These are phyloP conservation scores for Drosophila koepferae DNA, from an alignment of 2,888 invertebrate genomes.

Conservation along the genomic window DNA sequence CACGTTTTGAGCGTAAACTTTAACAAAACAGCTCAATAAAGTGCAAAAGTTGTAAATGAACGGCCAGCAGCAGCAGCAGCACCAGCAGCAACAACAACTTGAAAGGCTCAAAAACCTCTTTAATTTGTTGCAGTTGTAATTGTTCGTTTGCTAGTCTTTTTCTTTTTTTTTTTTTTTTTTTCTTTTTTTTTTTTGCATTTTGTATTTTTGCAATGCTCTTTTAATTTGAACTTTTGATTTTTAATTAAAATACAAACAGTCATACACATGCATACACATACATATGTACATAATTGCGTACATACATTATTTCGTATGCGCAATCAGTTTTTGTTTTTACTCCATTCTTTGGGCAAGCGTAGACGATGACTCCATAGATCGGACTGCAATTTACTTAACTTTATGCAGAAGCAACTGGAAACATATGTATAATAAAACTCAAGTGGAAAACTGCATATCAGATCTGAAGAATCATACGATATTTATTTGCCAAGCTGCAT, in stretches of 20 bases:
- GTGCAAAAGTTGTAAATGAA: slow-evolving; percentile 58
- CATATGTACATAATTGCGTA: slow-evolving; percentile 18
- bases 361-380: slow-evolving; percentile 3
- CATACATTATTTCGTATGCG: slow-evolving; percentile 37
- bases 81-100: slow-evolving; percentile 6
- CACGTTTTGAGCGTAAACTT: slow-evolving; percentile 64
- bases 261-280: slow-evolving; percentile 13
- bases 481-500: background rate
- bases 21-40: slow-evolving; percentile 68
- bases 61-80: background rate
- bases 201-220: slow-evolving; percentile 64
- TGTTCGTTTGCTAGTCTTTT: slow-evolving; percentile 21
- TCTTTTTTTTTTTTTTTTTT: slow-evolving; percentile 64
- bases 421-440: background rate
- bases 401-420: background rate
- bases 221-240: slow-evolving; percentile 68
- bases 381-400: background rate
- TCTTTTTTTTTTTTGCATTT: slow-evolving; percentile 50
- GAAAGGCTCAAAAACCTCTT: slow-evolving; percentile 23
- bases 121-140: slow-evolving; percentile 27
- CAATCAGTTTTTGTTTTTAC: slow-evolving; percentile 7
- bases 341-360: slow-evolving; percentile 17
- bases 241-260: slow-evolving; percentile 56
- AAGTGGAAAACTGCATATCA: background rate
- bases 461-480: background rate